Base-by-base conservation (phyloP, 30 jellyfish, hydroid and myxozoan genomes). In the Pseudorhiza aurosa region DNA sequence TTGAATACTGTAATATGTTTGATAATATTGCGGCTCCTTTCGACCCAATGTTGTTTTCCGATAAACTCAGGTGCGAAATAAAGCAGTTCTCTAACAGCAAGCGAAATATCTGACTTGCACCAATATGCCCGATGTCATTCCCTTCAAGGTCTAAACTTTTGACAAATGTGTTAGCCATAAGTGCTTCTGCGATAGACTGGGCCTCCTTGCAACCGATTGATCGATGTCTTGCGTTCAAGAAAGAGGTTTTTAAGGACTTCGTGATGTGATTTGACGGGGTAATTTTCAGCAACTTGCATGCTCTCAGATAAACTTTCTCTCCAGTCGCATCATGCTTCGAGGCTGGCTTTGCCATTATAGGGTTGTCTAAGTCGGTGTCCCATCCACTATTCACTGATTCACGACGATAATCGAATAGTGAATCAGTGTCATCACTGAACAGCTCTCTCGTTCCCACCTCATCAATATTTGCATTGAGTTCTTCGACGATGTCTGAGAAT, bases 311-410 rank as follows among this genome's bases (percentile, higher is more conserved):
- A 30, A 40, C 46, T 1, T 44, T 44, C 65, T 59, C 77, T 11
- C 95, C 95, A 10, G 87, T 65, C 12, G 59, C 10, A 24, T 71
- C 87, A 28, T 83, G 87, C 25, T 30, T 36, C 10, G 68, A 22
- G 14, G 47, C 58, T 15, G 67, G 6, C 15, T 10, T 24, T 2
- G 31, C 10, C 33, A 65, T 11, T 10, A n/a, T 12, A 4, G 32
- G 72, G n/a, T 58, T 82, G 32, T 83, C 95, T 26, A 83, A 37
- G 28, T 83, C 95, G 27, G 95, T 83, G 36, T 83, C 95, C 95
- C 95, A 83, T 22, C 68, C 95, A 31, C 87, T 83, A 24, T 83
- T 87, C 0, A 51, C 28, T 5, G 75, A 77, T 2, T 63, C 88
- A 0, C 80, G 29, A 24, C 71, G 47, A n/a, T 30, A 29, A 27